These are phyloP conservation scores for Capreolus pygargus DNA, from an alignment of 2,113 vertebrate species.

Conservation along the genomic window DNA sequence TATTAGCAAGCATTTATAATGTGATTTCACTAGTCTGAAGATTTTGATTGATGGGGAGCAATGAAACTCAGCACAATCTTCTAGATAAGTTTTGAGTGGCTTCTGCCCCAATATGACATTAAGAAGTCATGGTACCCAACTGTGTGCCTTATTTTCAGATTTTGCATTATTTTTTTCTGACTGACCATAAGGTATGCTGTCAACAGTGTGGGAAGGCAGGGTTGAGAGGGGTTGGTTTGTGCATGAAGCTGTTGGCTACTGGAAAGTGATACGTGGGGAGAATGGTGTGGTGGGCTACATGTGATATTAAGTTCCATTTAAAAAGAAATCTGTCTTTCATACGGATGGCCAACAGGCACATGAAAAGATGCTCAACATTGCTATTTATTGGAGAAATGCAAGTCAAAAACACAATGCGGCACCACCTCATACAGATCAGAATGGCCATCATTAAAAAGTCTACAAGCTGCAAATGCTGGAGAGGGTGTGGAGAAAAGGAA, in stretches of 20 bases:
- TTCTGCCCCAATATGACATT: not conserved
- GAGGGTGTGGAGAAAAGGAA: not conserved
- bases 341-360: not conserved
- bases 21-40: no score
- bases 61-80: not conserved
- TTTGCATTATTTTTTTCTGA: not conserved
- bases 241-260: no score
- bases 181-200: no score
- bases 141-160: not conserved
- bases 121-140: not conserved
- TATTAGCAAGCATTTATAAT: not conserved
- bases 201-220: not conserved
- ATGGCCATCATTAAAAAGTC: not conserved
- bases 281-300: not conserved
- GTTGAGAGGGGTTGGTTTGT: not conserved
- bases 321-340: not conserved
- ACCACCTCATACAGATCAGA: not conserved
- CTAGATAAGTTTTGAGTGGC: not conserved
- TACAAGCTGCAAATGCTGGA: not conserved
- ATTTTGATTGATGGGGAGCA: no score
- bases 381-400: not conserved
- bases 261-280: fast-evolving
- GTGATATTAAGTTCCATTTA: not conserved
- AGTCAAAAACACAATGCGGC: not conserved
- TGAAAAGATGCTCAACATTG: not conserved